phyloP scores from a whole-genome alignment of 2,888 invertebrate species.

The Onthophagus sagittarius region DNA sequence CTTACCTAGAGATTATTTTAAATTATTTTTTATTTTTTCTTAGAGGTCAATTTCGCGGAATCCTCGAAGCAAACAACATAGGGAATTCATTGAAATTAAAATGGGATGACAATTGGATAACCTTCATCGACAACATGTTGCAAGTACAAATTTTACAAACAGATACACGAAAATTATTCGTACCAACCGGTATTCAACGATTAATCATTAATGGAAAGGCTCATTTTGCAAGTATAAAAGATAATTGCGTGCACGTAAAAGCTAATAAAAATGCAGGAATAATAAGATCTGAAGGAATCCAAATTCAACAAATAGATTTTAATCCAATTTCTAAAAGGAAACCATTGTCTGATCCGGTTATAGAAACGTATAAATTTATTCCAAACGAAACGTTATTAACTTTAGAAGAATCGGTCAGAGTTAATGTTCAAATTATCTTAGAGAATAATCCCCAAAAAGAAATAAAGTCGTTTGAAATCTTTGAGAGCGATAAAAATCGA shows the following conservation, averaged over 20 bases:
- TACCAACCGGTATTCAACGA: slow-evolving; percentile 54
- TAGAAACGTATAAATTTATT: slow-evolving; percentile 73
- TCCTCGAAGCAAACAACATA: slow-evolving; percentile 29
- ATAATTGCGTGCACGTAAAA: slow-evolving; percentile 30
- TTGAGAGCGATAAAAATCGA: slow-evolving; percentile 43
- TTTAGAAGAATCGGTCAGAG: slow-evolving; percentile 50
- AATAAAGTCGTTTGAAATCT: slow-evolving; percentile 56
- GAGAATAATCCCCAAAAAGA: slow-evolving; percentile 66
- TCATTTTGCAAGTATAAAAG: slow-evolving; percentile 25
- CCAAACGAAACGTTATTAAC: slow-evolving; percentile 51
- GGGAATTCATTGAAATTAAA: slow-evolving; percentile 52
- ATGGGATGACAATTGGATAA: slow-evolving; percentile 83
- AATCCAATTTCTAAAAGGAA: slow-evolving; percentile 67
- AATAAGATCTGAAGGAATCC: slow-evolving; percentile 50
- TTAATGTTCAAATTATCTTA: slow-evolving; percentile 64
- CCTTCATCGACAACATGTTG: slow-evolving; percentile 84
- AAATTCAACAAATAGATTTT: slow-evolving; percentile 72
- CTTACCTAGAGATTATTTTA: too few species aligned
- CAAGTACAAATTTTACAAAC: slow-evolving; percentile 71
- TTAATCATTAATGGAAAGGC: slow-evolving; percentile 23
- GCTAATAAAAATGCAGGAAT: neutral
- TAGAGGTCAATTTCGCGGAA: slow-evolving; percentile 33
- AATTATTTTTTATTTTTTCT: slow-evolving; percentile 10
- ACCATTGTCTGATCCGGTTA: slow-evolving; percentile 66
- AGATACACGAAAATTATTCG: slow-evolving; percentile 63